These are phyloP conservation scores for Atherix ibis DNA, from an alignment of 2,888 invertebrate species.

Conservation along the genomic window DNA sequence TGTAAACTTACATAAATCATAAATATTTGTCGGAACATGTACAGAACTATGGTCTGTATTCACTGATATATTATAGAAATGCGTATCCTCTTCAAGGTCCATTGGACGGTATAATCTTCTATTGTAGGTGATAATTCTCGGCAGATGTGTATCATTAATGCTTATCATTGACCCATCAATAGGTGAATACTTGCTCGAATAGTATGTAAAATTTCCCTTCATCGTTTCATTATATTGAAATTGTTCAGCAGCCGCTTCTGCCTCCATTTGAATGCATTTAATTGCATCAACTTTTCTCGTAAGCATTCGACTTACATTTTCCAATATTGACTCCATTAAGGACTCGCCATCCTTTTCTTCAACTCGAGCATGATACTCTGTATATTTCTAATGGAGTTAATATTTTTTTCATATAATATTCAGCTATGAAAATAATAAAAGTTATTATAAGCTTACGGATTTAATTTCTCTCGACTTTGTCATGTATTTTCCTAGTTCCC, in stretches of 20 bases:
- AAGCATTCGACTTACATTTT: conserved; percentile 71
- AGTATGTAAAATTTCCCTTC: conserved; percentile 42
- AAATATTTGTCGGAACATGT: conserved; percentile 89
- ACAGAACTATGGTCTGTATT: conserved; percentile 71
- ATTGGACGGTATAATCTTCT: conserved; percentile 34
- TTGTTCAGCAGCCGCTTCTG: conserved; percentile 50
- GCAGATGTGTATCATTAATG: too few species aligned
- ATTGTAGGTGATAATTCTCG: too few species aligned
- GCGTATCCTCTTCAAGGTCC: conserved; percentile 50
- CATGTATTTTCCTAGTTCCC: conserved; percentile 58
- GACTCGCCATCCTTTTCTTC: conserved; percentile 62
- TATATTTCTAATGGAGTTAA: conserved; percentile 47
- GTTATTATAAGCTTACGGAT: conserved; percentile 39
- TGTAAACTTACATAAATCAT: conserved; percentile 49
- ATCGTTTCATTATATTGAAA: conserved; percentile 37
- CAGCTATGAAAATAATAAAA: too few species aligned
- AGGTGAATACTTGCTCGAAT: conserved; percentile 66
- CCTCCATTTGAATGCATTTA: conserved; percentile 60
- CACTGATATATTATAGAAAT: conserved; percentile 71
- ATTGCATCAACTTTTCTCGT: conserved; percentile 83
- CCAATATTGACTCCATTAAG: conserved; percentile 62
- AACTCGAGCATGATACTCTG: conserved; percentile 60
- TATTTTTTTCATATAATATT: too few species aligned
- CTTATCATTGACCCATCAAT: too few species aligned
- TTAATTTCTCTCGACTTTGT: conserved; percentile 64